These are phyloP conservation scores for Lepus americanus DNA, from an alignment of 2,113 vertebrate species.

Conservation along the genomic window DNA sequence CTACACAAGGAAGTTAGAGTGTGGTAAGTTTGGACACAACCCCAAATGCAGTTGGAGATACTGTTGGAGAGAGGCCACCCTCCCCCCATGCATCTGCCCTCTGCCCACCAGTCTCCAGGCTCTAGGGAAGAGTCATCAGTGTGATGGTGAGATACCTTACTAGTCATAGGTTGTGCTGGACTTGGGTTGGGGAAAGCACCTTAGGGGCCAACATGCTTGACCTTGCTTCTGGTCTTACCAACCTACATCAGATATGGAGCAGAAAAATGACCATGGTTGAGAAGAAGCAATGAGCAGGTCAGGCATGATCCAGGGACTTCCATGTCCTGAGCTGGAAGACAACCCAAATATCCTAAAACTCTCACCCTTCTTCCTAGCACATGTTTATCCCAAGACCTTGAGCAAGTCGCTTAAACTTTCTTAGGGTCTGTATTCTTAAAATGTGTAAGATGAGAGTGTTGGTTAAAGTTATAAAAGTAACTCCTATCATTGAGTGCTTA, in stretches of 20 bases:
- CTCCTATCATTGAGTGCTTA: neutral
- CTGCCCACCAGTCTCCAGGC: neutral
- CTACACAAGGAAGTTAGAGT: neutral
- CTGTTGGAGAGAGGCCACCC: neutral
- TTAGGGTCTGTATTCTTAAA: neutral
- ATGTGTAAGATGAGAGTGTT: neutral
- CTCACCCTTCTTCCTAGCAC: neutral
- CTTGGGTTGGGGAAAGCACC: neutral
- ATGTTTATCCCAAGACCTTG: neutral
- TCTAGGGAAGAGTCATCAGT: neutral
- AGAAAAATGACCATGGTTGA: neutral
- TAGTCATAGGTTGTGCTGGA: accelerated
- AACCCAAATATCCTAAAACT: neutral
- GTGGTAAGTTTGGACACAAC: neutral
- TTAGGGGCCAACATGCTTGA: neutral
- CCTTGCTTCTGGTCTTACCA: neutral
- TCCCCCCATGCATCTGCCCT: neutral
- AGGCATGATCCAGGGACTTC: neutral
- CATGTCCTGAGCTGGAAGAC: neutral
- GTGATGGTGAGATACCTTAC: no score
- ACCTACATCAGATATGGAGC: accelerated
- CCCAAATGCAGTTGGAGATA: neutral
- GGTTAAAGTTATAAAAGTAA: neutral
- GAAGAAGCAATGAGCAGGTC: neutral
- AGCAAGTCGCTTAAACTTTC: neutral